phyloP scores from a whole-genome alignment of 2,888 invertebrate species.

The Cylindroiulus punctatus region DNA sequence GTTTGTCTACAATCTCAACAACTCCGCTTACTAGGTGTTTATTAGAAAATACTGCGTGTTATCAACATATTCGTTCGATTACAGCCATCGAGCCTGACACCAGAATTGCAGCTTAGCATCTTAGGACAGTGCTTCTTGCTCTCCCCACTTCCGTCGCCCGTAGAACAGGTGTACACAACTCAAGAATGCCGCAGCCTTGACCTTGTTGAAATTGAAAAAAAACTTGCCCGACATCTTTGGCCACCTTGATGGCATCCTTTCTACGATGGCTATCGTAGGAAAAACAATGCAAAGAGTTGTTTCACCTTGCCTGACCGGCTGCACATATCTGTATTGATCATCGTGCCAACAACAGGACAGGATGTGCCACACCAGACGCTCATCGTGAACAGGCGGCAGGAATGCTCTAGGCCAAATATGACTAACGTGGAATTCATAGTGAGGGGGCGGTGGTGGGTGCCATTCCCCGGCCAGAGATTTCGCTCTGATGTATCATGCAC shows the following conservation, averaged over 20 bases:
- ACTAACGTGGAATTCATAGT: conserved; percentile 14
- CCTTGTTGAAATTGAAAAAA: background rate
- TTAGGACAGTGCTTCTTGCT: background rate
- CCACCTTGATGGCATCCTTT: conserved; percentile 19
- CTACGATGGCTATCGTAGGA: conserved; percentile 23
- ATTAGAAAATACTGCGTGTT: too few species aligned
- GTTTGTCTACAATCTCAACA: too few species aligned
- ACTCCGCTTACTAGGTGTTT: too few species aligned
- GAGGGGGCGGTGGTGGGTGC: conserved; percentile 27
- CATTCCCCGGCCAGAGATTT: background rate
- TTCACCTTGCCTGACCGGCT: conserved; percentile 1
- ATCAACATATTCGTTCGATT: too few species aligned
- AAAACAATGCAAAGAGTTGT: conserved; percentile 23
- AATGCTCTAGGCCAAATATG: conserved; percentile 50
- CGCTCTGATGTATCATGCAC: conserved; percentile 19
- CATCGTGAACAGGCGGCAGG: conserved; percentile 1
- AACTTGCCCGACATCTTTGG: background rate
- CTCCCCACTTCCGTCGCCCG: background rate
- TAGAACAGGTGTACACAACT: background rate
- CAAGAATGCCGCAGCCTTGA: background rate
- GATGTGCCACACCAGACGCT: conserved; percentile 45
- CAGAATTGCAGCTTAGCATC: background rate
- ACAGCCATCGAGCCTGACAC: background rate
- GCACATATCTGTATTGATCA: background rate
- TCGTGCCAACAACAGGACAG: background rate